Percentiles rank a stretch among this genome's conserved stretches.
These are phyloP conservation scores for Mormyrops attenuatus DNA, from an alignment of 2,797 vertebrate genomes.

Conservation along the genomic window DNA sequence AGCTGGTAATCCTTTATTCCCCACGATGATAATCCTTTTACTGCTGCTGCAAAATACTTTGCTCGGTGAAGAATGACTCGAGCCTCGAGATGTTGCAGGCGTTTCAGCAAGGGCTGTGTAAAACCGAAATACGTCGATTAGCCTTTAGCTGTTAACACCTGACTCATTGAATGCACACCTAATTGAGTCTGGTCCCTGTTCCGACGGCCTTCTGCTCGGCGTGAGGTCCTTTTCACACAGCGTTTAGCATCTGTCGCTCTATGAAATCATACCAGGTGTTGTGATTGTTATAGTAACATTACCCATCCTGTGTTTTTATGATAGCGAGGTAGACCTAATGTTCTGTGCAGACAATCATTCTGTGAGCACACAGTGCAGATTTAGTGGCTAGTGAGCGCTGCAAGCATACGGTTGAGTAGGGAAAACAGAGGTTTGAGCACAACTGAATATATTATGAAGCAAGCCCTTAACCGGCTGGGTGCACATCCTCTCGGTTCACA, in stretches of 20 bases:
- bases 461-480: neutral
- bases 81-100: neutral
- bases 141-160: conserved; percentile 12
- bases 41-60: neutral
- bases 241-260: neutral
- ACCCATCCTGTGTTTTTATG: neutral
- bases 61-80: neutral
- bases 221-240: neutral
- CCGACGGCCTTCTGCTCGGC: neutral
- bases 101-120: neutral
- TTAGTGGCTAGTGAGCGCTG: neutral
- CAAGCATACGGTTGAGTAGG: neutral
- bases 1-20: neutral
- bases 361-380: neutral
- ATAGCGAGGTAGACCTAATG: neutral
- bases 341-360: neutral
- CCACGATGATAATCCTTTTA: neutral
- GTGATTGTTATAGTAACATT: neutral
- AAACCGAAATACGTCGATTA: neutral
- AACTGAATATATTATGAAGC: neutral
- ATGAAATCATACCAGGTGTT: neutral
- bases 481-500: neutral
- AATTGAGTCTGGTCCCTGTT: neutral
- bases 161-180: neutral
- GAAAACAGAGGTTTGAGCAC: neutral